These are phyloP conservation scores for Iguana delicatissima DNA, from an alignment of 2,797 vertebrate species.

Conservation along the genomic window DNA sequence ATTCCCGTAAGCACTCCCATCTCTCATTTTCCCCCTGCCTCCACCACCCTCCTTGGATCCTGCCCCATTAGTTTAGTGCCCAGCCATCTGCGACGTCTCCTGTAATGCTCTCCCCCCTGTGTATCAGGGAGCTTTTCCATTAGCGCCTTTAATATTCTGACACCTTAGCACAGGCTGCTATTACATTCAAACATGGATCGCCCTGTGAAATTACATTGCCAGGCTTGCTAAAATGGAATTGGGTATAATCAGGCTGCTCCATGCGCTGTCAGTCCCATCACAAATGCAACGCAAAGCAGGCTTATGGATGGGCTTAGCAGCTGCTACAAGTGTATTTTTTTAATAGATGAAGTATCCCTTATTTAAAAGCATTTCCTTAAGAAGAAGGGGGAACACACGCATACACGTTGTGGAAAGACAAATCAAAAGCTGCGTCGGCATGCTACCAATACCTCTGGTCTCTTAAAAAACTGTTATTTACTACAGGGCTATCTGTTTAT, in stretches of 20 bases:
- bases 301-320: conserved; percentile 86
- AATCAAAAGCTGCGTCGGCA: conserved; percentile 74
- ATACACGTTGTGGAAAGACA: conserved; percentile 69
- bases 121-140: conserved; percentile 92
- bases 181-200: conserved; percentile 92
- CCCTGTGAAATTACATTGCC: conserved; percentile 91
- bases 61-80: conserved; percentile 98
- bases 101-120: conserved; percentile 90
- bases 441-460: conserved; percentile 66
- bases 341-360: conserved; percentile 86
- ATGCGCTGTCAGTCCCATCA: conserved; percentile 91
- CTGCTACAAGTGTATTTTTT: conserved; percentile 87
- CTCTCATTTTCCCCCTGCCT: conserved; percentile 76
- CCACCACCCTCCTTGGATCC: conserved; percentile 81
- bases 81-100: conserved; percentile 96
- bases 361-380: conserved; percentile 82
- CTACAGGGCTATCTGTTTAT: conserved; percentile 78
- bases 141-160: conserved; percentile 94
- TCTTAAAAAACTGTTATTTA: conserved; percentile 77
- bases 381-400: conserved; percentile 68
- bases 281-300: conserved; percentile 84
- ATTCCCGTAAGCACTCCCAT: conserved; percentile 83
- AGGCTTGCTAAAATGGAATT: conserved; percentile 87
- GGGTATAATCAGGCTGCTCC: conserved; percentile 91
- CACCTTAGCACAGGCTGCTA: conserved; percentile 90